These are phyloP conservation scores for Pentamera pediparva DNA, from an alignment of 53 echinoderm and acorn worm genomes.

Conservation along the genomic window DNA sequence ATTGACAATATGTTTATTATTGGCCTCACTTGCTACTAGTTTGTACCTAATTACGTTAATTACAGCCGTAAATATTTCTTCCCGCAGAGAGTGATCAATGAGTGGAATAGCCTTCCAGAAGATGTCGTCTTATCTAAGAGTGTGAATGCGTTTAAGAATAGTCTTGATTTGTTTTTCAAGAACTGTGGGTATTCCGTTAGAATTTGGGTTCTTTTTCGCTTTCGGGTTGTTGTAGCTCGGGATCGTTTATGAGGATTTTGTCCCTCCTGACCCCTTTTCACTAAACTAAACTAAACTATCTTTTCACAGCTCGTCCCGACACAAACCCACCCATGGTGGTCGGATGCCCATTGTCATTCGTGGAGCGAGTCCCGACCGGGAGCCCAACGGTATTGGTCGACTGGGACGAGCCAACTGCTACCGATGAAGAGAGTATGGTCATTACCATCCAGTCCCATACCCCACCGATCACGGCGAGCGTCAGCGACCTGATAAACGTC, in stretches of 20 bases:
- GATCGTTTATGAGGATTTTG: too few species aligned
- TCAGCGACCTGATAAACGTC: background rate
- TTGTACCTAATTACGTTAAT: too few species aligned
- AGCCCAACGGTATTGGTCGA: background rate
- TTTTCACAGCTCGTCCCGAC: background rate
- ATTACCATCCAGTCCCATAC: background rate
- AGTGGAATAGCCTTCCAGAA: too few species aligned
- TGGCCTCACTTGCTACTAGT: too few species aligned
- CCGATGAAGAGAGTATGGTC: constrained; percentile 5
- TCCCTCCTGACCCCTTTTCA: too few species aligned
- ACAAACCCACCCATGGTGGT: background rate
- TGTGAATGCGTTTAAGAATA: background rate
- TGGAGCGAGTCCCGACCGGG: constrained; percentile 5
- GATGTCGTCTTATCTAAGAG: too few species aligned
- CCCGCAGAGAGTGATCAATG: too few species aligned
- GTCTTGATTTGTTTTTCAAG: background rate
- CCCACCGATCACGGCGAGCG: background rate
- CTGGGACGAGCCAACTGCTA: constrained; percentile 15
- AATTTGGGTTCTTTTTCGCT: too few species aligned
- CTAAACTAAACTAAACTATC: background rate
- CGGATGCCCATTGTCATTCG: background rate
- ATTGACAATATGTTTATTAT: too few species aligned
- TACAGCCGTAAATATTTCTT: too few species aligned
- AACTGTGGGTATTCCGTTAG: background rate
- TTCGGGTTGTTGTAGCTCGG: too few species aligned